Conservation (phyloP, 2,113 vertebrate genomes). For the Tyrannus savana region DNA sequence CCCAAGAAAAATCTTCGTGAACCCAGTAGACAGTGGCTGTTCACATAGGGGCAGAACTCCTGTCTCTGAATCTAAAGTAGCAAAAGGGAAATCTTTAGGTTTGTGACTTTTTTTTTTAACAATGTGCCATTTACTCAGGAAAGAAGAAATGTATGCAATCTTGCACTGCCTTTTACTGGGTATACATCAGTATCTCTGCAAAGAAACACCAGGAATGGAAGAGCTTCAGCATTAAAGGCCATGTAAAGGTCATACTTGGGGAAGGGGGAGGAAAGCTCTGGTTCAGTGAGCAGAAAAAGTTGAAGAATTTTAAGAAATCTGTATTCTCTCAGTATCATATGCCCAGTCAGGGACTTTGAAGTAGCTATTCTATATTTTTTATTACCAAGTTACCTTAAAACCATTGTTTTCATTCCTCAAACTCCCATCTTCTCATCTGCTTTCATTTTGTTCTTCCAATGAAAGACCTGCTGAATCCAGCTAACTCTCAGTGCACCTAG, state of each 20-base stretch:
- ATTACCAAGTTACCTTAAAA: background rate
- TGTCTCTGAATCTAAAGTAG: background rate
- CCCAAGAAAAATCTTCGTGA: background rate
- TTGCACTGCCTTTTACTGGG: background rate
- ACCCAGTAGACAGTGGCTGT: background rate
- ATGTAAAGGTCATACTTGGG: background rate
- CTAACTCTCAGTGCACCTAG: background rate
- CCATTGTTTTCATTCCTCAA: background rate
- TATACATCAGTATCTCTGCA: background rate
- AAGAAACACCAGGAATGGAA: background rate
- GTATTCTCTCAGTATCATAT: background rate
- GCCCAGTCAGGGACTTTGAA: background rate
- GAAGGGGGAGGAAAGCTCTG: background rate
- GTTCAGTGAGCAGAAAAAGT: background rate
- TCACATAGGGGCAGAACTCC: background rate
- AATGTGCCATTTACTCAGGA: slow-evolving; percentile 41
- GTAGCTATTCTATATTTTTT: background rate
- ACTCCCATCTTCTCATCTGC: background rate
- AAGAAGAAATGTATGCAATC: background rate
- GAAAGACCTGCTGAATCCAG: background rate
- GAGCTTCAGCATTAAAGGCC: background rate
- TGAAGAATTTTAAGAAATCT: background rate
- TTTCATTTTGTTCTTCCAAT: background rate
- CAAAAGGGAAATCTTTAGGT: background rate
- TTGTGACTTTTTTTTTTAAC: background rate